Evolutionary conservation across 2,888 invertebrate species (phyloP).

Genomic region (Spisula solida): DNA sequence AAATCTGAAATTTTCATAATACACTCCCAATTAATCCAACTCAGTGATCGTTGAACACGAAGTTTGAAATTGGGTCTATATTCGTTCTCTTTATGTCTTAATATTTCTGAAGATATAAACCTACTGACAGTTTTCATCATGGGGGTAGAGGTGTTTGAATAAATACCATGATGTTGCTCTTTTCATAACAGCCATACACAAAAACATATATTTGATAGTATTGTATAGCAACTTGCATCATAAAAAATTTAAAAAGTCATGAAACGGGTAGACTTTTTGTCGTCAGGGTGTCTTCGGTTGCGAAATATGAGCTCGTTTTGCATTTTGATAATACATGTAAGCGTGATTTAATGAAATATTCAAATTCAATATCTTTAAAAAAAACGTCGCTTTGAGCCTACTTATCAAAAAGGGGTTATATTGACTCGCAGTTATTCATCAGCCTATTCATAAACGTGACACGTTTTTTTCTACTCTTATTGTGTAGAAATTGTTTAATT

Average conservation of each 20-base stretch:
- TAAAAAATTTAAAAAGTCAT: background rate
- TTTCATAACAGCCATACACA: background rate
- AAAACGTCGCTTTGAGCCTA: background rate
- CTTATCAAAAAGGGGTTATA: background rate
- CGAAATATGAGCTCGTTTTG: background rate
- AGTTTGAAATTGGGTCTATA: too few species aligned
- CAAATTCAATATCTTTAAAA: background rate
- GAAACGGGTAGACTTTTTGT: background rate
- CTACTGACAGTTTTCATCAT: too few species aligned
- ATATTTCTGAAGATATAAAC: too few species aligned
- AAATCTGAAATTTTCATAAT: too few species aligned
- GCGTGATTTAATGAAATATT: constrained; percentile 9
- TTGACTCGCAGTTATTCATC: background rate
- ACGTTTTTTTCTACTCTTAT: background rate
- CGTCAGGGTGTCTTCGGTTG: background rate
- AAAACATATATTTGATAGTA: background rate
- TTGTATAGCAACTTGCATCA: background rate
- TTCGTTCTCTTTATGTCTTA: too few species aligned
- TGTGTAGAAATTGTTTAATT: background rate
- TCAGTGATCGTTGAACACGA: too few species aligned
- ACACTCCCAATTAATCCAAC: too few species aligned
- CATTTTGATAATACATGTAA: background rate
- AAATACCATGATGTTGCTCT: too few species aligned
- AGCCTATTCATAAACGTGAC: background rate
- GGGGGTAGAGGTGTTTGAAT: too few species aligned